Conservation (phyloP, 2,888 invertebrate genomes). For the Drosophila maculinotata region DNA sequence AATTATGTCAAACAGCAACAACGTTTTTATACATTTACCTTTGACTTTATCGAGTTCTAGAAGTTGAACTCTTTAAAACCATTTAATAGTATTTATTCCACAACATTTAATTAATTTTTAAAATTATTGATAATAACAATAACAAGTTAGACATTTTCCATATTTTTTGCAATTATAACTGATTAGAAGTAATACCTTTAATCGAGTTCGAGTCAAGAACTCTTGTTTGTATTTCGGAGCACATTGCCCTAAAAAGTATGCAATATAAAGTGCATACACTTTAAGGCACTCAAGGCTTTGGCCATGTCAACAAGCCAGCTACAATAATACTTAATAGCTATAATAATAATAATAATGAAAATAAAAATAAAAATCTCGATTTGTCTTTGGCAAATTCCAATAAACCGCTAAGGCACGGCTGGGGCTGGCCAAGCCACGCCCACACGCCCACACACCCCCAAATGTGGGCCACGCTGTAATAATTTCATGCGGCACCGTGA, state of each 20-base stretch:
- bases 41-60: neutral
- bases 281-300: neutral
- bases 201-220: neutral
- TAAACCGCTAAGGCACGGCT: slow-evolving; percentile 25
- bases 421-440: slow-evolving; percentile 16
- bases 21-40: neutral
- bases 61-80: neutral
- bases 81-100: no score
- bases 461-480: slow-evolving; percentile 18
- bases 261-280: neutral
- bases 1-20: no score
- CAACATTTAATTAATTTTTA: no score
- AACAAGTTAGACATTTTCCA: no score
- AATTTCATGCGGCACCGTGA: slow-evolving; percentile 43
- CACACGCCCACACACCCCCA: slow-evolving; percentile 3
- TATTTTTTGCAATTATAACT: no score
- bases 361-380: slow-evolving; percentile 31
- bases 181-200: neutral
- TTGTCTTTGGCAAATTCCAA: slow-evolving; percentile 41
- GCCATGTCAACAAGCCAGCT: neutral
- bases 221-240: neutral
- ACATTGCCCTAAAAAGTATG: neutral
- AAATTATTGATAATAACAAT: no score
- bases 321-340: slow-evolving; percentile 3
- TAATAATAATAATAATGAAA: slow-evolving; percentile 12